Base-by-base conservation (phyloP, 2,888 invertebrate genomes). In the Cataglyphis altisquamis region DNA sequence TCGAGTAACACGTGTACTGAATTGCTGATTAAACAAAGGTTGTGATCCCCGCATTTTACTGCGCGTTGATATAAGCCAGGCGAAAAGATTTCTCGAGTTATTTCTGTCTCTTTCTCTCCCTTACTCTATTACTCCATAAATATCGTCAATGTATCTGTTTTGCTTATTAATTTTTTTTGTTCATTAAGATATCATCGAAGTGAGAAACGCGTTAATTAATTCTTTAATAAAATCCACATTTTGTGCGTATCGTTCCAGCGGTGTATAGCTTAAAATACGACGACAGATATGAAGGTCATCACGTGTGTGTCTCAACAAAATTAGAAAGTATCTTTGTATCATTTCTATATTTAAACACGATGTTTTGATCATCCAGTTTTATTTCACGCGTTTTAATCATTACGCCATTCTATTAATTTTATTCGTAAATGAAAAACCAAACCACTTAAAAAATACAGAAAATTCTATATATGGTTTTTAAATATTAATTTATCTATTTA, bases 1-100 rank as follows among this genome's bases (percentile, higher is more conserved):
- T 29, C n/a, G 66, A 6, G 36, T 12, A 21, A 25, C 25, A 41
- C 32, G 32, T 55, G 41, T 57, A 15, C 21, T 60, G 74, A 66
- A 75, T 67, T 41, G 8, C 45, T 29, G 82, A 87, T 83, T 80
- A 82, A 32, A 60, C 29, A 60, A 32, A 73, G 75, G 86, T 86
- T 77, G 80, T 68, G 77, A 88, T 48, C 75, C 64, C 68, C 32
- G 21, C 12, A 64, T 48, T 29, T 67, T 18, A 15, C 18, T 45
- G 12, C 63, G 12, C n/a, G 48, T 15, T 77, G 67, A 39, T 70
- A 45, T 6, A 39, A 32, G 1, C 41, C 39, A 39, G 29, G 18
- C 32, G 25, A 15, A n/a, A 36, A 57, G 15, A 45, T 70, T 45
- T 52, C 10, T 32, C 3, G 12, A 25, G 12, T 78, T 57, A 64